A percentile compares a stretch with the other conserved stretches of the same genome.
Evolutionary conservation across 1,140 invertebrate species (phyloP).

Genomic region (Plodia interpunctella): DNA sequence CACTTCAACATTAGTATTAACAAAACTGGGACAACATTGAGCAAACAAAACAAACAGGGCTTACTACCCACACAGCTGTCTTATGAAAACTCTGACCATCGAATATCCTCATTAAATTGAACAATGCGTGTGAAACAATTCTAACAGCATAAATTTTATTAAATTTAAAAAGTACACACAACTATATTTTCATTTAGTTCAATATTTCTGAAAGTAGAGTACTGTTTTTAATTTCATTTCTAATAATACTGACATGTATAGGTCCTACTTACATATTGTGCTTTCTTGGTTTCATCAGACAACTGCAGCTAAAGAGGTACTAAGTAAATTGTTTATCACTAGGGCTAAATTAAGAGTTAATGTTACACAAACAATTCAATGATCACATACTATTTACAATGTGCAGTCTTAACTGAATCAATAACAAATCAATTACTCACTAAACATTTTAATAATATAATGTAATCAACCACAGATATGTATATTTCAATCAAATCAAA

Average conservation of each 20-base stretch:
- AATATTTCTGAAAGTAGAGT: too few relatives aligned
- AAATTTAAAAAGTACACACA: too few relatives aligned
- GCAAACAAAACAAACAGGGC: conserved; percentile 43
- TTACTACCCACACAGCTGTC: background rate
- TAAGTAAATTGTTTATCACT: conserved; percentile 29
- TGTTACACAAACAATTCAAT: conserved; percentile 23
- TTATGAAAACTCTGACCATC: conserved; percentile 16
- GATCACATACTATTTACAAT: conserved; percentile 46
- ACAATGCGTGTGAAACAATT: too few relatives aligned
- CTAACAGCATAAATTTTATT: too few relatives aligned
- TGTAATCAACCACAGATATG: conserved; percentile 56
- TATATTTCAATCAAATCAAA: conserved; percentile 26
- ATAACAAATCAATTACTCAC: conserved; percentile 28
- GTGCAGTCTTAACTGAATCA: conserved; percentile 57
- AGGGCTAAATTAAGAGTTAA: background rate
- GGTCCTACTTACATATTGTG: too few relatives aligned
- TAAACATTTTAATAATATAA: conserved; percentile 16
- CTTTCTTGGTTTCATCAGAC: background rate
- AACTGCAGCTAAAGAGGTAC: conserved; percentile 16
- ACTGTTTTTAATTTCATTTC: too few relatives aligned
- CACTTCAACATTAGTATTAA: conserved; percentile 24
- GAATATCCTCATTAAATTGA: background rate
- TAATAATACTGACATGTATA: too few relatives aligned
- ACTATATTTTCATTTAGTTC: too few relatives aligned
- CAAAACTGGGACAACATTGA: conserved; percentile 30